Base-by-base conservation (phyloP, 2,888 invertebrate genomes). In the Cryptocephalus moraei region DNA sequence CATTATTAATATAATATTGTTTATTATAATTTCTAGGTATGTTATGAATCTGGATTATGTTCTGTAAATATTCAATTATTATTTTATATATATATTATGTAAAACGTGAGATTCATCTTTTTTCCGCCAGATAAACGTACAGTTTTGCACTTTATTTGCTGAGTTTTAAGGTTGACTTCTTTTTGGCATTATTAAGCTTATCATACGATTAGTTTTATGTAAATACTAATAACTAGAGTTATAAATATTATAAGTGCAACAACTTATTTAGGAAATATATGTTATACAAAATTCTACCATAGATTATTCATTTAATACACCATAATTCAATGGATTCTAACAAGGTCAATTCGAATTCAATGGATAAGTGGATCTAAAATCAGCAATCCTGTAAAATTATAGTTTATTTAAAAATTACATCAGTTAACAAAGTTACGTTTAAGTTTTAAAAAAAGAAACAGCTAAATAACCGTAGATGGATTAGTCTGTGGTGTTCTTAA, bases 401-500 rank as follows among this genome's bases (percentile, higher is more conserved):
- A 22, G 22, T 22, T 22, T 22, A 22, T 22, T 22, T 22, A 22
- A 22, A 22, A 22, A 22, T 22, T 22, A 22, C 22, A 22, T 22
- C 22, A 22, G 22, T 22, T 22, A 22, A 22, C 22, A 22, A 22
- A 22, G 22, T 22, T 22, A 22, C 6, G 22, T 22, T 22, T 22
- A 22, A 22, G 22, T 22, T 22, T 22, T 4, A 22, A 22, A 22
- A 22, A 6, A 22, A 22, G 22, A 22, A 4, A 4, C 22, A 22
- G n/a, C 22, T 22, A 22, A 22, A 22, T 6, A 22, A 22, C 22
- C 22, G 22, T 22, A 22, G 22, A 6, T 22, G 22, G 22, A 22
- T 22, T 22, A 22, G 6, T 22, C 22, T 22, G 2, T 22, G 22
- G 22, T 6, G 22, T 22, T 6, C 22, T 72, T 79, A 84, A 69